These are phyloP conservation scores for Scaptomyza montana DNA, from an alignment of 1,140 invertebrate species.

Conservation along the genomic window DNA sequence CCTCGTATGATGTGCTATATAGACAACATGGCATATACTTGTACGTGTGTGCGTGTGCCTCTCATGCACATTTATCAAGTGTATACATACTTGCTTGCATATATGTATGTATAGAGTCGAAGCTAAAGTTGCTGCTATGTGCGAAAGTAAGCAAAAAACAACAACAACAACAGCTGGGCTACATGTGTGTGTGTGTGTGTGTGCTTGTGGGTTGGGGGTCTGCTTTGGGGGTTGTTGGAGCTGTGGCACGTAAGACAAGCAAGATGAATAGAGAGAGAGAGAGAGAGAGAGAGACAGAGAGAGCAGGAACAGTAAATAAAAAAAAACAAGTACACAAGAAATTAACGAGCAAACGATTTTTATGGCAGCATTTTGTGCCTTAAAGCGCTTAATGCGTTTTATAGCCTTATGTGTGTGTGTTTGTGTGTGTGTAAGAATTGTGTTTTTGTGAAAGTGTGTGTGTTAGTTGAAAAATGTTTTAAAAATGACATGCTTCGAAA, in stretches of 20 bases:
- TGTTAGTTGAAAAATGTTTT: slow-evolving; percentile 83
- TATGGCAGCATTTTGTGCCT: slow-evolving; percentile 81
- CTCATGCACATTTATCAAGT: slow-evolving; percentile 50
- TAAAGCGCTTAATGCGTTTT: slow-evolving; percentile 81
- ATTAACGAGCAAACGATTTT: slow-evolving; percentile 83
- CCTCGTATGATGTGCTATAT: slow-evolving; percentile 44
- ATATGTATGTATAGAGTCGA: slow-evolving; percentile 53
- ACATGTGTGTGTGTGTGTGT: slow-evolving; percentile 21
- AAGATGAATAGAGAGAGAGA: neutral
- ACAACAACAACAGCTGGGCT: slow-evolving; percentile 7
- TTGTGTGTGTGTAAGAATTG: slow-evolving; percentile 26
- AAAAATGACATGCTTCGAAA: slow-evolving; percentile 83
- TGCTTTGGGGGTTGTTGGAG: slow-evolving; percentile 40
- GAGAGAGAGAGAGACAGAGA: neutral
- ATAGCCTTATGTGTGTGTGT: slow-evolving; percentile 35
- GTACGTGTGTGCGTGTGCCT: slow-evolving; percentile 29
- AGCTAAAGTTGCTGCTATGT: slow-evolving; percentile 57
- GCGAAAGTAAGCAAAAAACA: slow-evolving; percentile 39
- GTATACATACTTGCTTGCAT: slow-evolving; percentile 47
- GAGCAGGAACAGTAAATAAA: slow-evolving; percentile 67
- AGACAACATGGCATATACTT: slow-evolving; percentile 39
- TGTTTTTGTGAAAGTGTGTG: slow-evolving; percentile 31
- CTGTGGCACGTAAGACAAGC: slow-evolving; percentile 62
- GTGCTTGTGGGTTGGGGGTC: slow-evolving; percentile 13
- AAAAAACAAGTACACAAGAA: slow-evolving; percentile 69